phyloP scores from a whole-genome alignment of 2,888 invertebrate genomes.

The Pogonocherus hispidulus region DNA sequence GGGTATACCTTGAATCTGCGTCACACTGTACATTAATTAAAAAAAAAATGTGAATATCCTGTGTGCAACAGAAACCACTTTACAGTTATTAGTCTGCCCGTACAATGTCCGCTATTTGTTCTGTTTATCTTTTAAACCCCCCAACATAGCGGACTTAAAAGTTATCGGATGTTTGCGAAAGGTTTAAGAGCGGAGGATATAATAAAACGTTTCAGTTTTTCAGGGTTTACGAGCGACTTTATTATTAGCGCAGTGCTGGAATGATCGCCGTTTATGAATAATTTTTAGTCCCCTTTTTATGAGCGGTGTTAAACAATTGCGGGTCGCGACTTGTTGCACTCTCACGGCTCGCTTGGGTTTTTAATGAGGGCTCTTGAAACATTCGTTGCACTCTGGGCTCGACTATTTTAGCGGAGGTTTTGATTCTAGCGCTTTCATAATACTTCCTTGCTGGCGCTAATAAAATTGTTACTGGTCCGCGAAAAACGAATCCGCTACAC shows the following conservation, averaged over 20 bases:
- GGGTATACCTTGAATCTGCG: too few species aligned
- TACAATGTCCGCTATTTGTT: neutral
- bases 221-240: slow-evolving; percentile 1
- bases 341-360: neutral
- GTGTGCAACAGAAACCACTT: too few species aligned
- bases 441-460: too few species aligned
- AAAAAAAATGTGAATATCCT: too few species aligned
- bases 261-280: neutral
- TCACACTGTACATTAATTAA: too few species aligned
- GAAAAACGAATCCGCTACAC: too few species aligned
- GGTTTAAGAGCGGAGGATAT: neutral
- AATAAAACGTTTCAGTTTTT: neutral
- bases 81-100: too few species aligned
- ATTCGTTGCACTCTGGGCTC: neutral
- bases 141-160: neutral
- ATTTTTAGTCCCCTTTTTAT: neutral
- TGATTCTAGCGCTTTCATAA: too few species aligned
- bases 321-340: neutral
- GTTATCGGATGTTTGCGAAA: neutral
- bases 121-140: neutral
- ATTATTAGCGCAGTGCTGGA: neutral
- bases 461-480: too few species aligned
- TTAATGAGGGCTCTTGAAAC: neutral
- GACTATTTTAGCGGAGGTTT: too few species aligned
- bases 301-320: neutral